Base-by-base conservation (phyloP, 1,140 invertebrate genomes). In the Pseudomyrmex pallidus region DNA sequence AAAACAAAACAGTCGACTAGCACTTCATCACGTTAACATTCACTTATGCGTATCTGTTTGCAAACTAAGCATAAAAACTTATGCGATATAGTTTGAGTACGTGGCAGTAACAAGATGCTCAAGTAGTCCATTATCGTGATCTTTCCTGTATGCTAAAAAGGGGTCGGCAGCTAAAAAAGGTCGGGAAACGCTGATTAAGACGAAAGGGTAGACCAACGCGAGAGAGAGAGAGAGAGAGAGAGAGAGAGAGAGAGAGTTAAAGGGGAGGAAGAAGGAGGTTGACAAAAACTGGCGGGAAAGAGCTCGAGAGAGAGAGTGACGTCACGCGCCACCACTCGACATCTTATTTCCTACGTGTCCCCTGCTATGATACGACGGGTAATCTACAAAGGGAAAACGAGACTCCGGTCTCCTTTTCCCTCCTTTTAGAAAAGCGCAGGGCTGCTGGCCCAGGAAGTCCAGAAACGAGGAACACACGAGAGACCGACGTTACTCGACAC, bases 321-420 rank as follows among this genome's bases (percentile, higher is more conserved):
- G 88, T 84, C 85, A 86, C 52, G 48, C 74, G 46, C 44, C 54
- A 56, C 82, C 54, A 74, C 87, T 77, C 88, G 88, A 89, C 88
- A 89, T 89, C 88, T 89, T 89, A 89, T 89, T 89, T 89, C 88
- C 88, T 89, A 88, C 82, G 80, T 88, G 87, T 88, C 87, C 78
- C 68, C 62, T 17, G 56, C 84, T 48, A 64, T 64, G 84, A 88
- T 88, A 88, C 84, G 80, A 84, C 52, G 44, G 70, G 73, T 83
- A 88, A 88, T 85, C 83, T 88, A 88, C 87, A 85, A 88, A 87
- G 85, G 86, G 84, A 85, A 85, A 80, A 48, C 82, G 56, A 52
- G 46, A 35, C 22, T 74, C 54, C 35, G 72, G 61, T 61, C 63
- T 72, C 76, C 62, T 77, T 48, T 68, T 64, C 20, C 68, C 62